Evolutionary conservation across 2,888 invertebrate species (phyloP).

Genomic region (Diabrotica balteata): DNA sequence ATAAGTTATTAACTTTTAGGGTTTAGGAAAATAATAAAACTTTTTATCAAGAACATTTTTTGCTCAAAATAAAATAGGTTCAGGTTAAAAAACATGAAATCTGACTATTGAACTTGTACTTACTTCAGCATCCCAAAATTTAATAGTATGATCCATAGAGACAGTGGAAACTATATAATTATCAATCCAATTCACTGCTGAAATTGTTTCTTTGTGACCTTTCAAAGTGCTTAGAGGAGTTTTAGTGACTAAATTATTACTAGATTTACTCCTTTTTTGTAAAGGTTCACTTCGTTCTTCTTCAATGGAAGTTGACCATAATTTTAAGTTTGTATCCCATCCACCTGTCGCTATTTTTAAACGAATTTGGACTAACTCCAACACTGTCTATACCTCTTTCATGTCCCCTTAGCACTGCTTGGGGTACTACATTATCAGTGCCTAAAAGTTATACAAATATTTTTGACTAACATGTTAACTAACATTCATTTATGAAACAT

Average conservation of each 20-base stretch:
- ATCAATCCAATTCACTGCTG: conserved; percentile 85
- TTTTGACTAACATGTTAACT: too few relatives aligned
- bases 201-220: conserved; percentile 92
- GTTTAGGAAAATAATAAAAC: too few relatives aligned
- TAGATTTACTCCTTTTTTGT: conserved; percentile 50
- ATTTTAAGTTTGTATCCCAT: conserved; percentile 91
- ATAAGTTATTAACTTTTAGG: too few relatives aligned
- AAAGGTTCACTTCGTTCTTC: conserved; percentile 52
- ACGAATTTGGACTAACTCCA: conserved; percentile 73
- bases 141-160: conserved; percentile 95
- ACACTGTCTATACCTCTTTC: conserved; percentile 91
- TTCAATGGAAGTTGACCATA: conserved; percentile 78
- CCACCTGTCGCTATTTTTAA: conserved; percentile 82
- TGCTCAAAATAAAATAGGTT: too few relatives aligned
- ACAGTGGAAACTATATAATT: conserved; percentile 79
- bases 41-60: too few relatives aligned
- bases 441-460: conserved; percentile 38
- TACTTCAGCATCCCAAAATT: conserved; percentile 89
- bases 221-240: conserved; percentile 85
- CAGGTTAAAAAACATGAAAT: too few relatives aligned
- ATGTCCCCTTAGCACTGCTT: conserved; percentile 87
- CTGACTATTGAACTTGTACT: neutral
- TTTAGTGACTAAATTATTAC: conserved; percentile 58
- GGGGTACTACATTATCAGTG: conserved; percentile 77
- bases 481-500: too few relatives aligned